These are phyloP conservation scores for Oncopeltus fasciatus DNA, from an alignment of 1,140 invertebrate species.

Conservation along the genomic window DNA sequence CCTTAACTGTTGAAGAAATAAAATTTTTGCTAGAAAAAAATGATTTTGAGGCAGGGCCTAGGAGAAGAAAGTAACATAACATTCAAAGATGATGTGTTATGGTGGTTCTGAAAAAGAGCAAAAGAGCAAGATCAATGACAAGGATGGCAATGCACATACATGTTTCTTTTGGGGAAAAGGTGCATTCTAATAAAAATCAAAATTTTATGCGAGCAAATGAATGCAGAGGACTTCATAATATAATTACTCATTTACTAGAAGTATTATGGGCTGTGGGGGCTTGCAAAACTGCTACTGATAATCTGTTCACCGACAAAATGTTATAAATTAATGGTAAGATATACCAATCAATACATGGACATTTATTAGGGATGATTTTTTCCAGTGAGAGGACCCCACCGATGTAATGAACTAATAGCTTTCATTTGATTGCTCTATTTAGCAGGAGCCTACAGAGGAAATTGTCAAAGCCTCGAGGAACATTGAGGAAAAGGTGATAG, in stretches of 20 bases:
- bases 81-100: neutral
- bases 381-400: neutral
- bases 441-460: neutral
- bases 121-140: neutral
- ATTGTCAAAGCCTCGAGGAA: neutral
- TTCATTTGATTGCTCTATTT: neutral
- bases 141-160: neutral
- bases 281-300: neutral
- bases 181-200: neutral
- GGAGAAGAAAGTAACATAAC: neutral
- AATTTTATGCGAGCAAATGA: neutral
- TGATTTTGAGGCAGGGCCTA: neutral
- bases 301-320: neutral
- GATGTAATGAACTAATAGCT: neutral
- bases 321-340: neutral
- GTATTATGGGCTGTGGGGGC: neutral
- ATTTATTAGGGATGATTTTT: neutral
- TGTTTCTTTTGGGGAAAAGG: neutral
- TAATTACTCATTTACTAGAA: neutral
- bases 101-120: neutral
- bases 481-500: neutral
- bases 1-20: neutral
- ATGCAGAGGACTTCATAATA: neutral
- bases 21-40: neutral
- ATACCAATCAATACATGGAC: neutral